Evolutionary conservation across 2,113 vertebrate species (phyloP).

Genomic region (Chelonoidis abingdonii): DNA sequence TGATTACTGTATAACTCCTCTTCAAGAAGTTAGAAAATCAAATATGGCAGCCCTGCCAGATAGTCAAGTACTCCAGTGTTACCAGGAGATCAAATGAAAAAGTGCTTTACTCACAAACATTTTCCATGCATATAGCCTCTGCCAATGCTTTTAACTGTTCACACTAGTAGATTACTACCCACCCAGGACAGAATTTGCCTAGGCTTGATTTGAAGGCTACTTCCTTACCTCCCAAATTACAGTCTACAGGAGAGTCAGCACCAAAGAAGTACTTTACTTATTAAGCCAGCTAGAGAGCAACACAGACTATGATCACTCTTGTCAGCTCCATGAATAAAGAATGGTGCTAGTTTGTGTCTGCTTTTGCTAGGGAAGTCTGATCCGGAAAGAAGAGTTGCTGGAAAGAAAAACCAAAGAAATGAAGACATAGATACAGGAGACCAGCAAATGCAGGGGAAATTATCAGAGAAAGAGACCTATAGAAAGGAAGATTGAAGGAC

Average conservation of each 20-base stretch:
- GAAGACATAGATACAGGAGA: background rate
- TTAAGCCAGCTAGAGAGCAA: background rate
- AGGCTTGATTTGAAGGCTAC: background rate
- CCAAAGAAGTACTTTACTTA: slow-evolving; percentile 3
- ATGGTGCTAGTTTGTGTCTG: background rate
- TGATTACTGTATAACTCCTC: background rate
- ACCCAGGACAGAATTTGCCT: background rate
- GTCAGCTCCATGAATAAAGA: background rate
- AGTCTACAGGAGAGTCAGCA: background rate
- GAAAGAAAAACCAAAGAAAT: slow-evolving; percentile 4
- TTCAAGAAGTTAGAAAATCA: background rate
- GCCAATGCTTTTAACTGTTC: background rate
- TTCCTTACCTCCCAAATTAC: background rate
- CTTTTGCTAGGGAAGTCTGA: background rate
- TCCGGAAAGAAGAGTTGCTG: background rate
- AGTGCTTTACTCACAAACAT: background rate
- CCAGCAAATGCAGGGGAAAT: background rate
- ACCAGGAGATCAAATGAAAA: background rate
- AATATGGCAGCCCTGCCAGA: background rate
- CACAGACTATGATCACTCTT: background rate
- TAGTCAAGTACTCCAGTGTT: background rate
- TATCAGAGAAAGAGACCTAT: background rate
- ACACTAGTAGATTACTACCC: slow-evolving; percentile 1
- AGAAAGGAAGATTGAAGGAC: slow-evolving; percentile 2
- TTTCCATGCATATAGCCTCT: background rate